Conservation (phyloP, 2,113 vertebrate species). For the Notothenia coriiceps region DNA sequence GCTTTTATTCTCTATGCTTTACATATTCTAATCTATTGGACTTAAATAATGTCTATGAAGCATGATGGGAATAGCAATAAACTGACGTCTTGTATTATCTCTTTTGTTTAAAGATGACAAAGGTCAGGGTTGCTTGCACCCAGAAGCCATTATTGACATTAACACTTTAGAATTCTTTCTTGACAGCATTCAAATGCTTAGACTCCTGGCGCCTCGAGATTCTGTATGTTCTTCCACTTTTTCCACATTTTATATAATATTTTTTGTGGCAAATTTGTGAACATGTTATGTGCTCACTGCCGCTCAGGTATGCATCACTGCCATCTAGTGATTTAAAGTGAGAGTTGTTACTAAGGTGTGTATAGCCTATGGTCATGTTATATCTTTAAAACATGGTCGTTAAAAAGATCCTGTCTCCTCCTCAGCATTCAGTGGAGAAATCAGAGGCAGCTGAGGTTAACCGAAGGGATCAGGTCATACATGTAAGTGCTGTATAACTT, state of each 20-base stretch:
- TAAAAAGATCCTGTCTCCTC: slow-evolving; percentile 8
- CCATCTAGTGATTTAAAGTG: slow-evolving; percentile 72
- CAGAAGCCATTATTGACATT: too few species aligned
- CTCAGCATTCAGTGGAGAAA: slow-evolving; percentile 78
- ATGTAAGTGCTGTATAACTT: slow-evolving; percentile 64
- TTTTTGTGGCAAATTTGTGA: not conserved
- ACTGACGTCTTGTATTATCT: not conserved
- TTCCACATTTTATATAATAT: not conserved
- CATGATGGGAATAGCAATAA: slow-evolving; percentile 8
- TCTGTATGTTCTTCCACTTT: not conserved
- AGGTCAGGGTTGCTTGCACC: not conserved
- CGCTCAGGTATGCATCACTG: slow-evolving; percentile 55
- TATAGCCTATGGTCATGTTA: not conserved
- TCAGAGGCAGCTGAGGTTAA: slow-evolving; percentile 67
- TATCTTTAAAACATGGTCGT: slow-evolving; percentile 1
- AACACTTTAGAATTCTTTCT: too few species aligned
- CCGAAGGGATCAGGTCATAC: slow-evolving; percentile 78
- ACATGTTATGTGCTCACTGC: too few species aligned
- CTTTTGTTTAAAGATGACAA: slow-evolving; percentile 6
- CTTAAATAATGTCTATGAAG: not conserved
- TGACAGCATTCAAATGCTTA: not conserved
- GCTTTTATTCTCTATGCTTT: not conserved
- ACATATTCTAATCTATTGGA: not conserved
- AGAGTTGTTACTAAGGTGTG: not conserved
- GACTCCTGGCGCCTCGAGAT: not conserved